Conservation (phyloP, 2,888 invertebrate species). For the Pachymerium ferrugineum region DNA sequence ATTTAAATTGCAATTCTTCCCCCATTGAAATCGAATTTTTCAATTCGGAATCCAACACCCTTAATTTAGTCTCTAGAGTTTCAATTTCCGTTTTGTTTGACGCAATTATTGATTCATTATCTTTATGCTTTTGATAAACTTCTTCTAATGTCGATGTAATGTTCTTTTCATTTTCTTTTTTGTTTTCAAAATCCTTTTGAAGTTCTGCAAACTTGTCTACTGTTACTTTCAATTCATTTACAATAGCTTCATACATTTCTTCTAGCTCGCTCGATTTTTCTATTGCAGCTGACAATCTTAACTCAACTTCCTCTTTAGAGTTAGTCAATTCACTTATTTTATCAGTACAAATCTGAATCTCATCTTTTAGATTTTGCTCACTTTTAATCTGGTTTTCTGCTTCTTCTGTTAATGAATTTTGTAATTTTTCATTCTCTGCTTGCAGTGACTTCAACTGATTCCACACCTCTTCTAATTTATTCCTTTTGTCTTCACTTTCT, state of each 20-base stretch:
- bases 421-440: neutral
- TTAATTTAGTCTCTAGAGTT: too few relatives aligned
- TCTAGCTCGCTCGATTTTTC: neutral
- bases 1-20: neutral
- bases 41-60: too few relatives aligned
- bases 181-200: neutral
- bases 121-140: too few relatives aligned
- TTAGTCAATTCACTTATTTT: neutral
- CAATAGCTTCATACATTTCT: neutral
- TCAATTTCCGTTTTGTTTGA: too few relatives aligned
- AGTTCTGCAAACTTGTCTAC: neutral
- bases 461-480: too few relatives aligned
- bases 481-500: too few relatives aligned
- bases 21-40: too few relatives aligned
- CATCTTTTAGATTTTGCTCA: neutral
- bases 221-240: neutral
- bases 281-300: neutral
- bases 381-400: neutral
- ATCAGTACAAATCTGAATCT: neutral
- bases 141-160: too few relatives aligned
- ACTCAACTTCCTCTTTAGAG: neutral
- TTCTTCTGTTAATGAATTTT: neutral
- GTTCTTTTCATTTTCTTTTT: too few relatives aligned
- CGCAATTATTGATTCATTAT: too few relatives aligned
- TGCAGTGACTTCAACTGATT: neutral